Evolutionary conservation across 2,888 invertebrate genomes (phyloP).

Genomic region (Digitonthophagus gazella): DNA sequence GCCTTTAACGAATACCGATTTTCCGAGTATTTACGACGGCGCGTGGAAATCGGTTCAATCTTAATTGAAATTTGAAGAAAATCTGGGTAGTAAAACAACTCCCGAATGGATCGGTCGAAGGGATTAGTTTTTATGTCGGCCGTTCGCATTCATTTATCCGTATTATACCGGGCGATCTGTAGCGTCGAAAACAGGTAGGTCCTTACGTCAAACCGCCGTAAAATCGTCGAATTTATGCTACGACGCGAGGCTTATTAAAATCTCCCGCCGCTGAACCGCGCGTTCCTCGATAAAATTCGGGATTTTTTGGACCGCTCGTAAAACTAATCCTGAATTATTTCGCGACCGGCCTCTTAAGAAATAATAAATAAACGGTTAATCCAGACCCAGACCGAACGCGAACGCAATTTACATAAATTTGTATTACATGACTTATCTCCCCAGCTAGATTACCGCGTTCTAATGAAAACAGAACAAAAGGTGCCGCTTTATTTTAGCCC

Average conservation of each 20-base stretch:
- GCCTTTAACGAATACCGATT: no score
- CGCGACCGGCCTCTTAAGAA: background rate
- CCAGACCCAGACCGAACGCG: constrained; percentile 25
- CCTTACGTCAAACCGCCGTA: background rate
- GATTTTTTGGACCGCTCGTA: background rate
- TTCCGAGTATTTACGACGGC: no score
- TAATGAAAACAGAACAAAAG: background rate
- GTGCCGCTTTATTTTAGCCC: no score
- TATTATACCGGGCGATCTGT: background rate
- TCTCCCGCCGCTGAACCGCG: background rate
- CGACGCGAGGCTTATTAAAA: constrained; percentile 7
- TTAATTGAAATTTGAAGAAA: background rate
- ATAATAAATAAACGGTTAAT: constrained; percentile 30
- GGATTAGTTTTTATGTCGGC: background rate
- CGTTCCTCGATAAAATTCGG: constrained; percentile 3
- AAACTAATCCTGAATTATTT: background rate
- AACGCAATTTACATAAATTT: constrained; percentile 32
- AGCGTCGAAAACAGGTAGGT: background rate
- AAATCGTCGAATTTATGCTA: constrained; percentile 1
- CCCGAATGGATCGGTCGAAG: background rate
- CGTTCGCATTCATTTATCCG: background rate
- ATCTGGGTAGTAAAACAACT: no score
- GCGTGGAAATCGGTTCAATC: background rate
- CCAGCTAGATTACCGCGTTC: background rate
- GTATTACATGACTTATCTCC: constrained; percentile 30